Evolutionary conservation across 2,113 vertebrate species (phyloP).

Genomic region (Elaphurus davidianus): DNA sequence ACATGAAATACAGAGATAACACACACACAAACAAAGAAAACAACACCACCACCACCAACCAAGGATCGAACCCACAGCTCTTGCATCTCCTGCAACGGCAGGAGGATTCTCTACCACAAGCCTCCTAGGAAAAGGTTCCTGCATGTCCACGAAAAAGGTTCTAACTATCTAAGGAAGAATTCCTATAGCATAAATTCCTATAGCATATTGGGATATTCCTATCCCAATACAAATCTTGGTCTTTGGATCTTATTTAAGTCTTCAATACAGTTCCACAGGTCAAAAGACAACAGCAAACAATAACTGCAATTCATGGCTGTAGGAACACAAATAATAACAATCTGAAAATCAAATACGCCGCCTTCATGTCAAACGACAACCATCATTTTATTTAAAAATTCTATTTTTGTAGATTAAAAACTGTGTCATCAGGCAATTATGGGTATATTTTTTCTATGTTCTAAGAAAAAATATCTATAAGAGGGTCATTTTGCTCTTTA

Average conservation of each 20-base stretch:
- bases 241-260: background rate
- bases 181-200: background rate
- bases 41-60: background rate
- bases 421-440: conserved; percentile 56
- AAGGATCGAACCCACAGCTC: background rate
- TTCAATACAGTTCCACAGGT: background rate
- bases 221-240: background rate
- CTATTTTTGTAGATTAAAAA: conserved; percentile 45
- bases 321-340: conserved; percentile 3
- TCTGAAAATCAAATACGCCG: conserved; percentile 50
- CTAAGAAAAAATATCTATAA: conserved; percentile 64
- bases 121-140: background rate
- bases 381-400: conserved; percentile 70
- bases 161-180: background rate
- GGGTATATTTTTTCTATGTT: conserved; percentile 52
- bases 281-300: background rate
- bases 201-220: background rate
- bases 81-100: background rate
- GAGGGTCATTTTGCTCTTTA: conserved; percentile 69
- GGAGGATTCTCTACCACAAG: background rate
- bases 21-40: background rate
- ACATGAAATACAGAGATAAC: background rate
- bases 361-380: conserved; percentile 44
- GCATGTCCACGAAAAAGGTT: background rate
- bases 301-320: background rate